Base-by-base conservation (phyloP, 2,113 vertebrate species). In the Anas platyrhynchos region DNA sequence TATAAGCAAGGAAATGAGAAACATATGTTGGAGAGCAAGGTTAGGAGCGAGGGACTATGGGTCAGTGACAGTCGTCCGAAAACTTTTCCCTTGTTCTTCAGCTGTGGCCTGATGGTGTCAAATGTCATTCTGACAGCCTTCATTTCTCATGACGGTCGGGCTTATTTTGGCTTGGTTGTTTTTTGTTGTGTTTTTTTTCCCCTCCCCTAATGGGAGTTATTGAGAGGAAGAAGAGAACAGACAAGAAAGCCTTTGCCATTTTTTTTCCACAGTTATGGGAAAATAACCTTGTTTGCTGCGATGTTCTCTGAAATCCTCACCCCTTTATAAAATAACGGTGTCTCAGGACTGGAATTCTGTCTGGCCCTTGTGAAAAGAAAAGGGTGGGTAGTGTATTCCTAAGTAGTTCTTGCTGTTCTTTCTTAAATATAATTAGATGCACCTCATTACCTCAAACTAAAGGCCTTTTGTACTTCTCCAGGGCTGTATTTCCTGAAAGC, bases 261-360 rank as follows among this genome's bases (percentile, higher is more conserved):
- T 94, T 77, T 98, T 98, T 98, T 9, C 71, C 98, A 98, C 97
- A 97, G 98, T 98, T 98, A 98, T 99, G 99, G 99, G 99, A 99
- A 99, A 99, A 98, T 98, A 98, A 98, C 97, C 98, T 97, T 98
- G 98, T 98, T 99, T 99, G 98, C 97, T 97, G 97, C 97, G 98
- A 98, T 98, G 98, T 97, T 98, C 98, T 98, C 97, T 95, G 97
- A 98, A 99, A 98, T 98, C 98, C 98, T 98, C 98, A 97, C 97
- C 97, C 98, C 98, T 97, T 98, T 98, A 98, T 97, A 97, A 98
- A 98, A 98, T 98, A 91, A 91, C 20, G 26, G 94, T 86, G 95
- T 96, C 85, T 95, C 91, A 18, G 50, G 55, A 89, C 31, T 67
- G 79, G 95, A 91, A 93, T 97, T 89, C 97, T 97, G 97, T 95